Conservation (phyloP, 2,797 vertebrate species). For the Brachyalestes nurse region DNA sequence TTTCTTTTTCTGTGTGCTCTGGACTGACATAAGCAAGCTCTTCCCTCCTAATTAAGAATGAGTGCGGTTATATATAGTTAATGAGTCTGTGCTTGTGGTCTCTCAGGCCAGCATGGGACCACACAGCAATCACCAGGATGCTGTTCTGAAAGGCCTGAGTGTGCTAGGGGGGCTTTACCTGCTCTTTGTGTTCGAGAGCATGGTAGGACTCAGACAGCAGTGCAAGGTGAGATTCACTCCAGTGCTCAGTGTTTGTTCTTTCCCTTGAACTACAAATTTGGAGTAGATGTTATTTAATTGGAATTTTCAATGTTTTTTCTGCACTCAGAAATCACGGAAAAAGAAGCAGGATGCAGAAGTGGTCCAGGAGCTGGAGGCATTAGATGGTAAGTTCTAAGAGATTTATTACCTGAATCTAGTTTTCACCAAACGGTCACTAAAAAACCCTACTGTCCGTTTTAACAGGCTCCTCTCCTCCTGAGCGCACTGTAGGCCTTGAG, state of each 20-base stretch:
- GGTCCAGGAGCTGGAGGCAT: constrained; percentile 41
- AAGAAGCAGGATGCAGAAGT: constrained; percentile 37
- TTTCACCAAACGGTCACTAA: not conserved
- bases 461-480: constrained; percentile 49
- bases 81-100: not conserved
- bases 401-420: not conserved
- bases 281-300: not conserved
- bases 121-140: constrained; percentile 44
- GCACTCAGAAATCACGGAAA: constrained; percentile 51
- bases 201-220: constrained; percentile 68
- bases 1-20: not conserved
- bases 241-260: not conserved
- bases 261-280: not conserved
- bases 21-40: not conserved
- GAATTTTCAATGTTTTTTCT: not conserved
- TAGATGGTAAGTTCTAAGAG: constrained; percentile 52
- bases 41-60: not conserved
- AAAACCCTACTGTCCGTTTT: not conserved
- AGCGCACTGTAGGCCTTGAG: constrained; percentile 25
- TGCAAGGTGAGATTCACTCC: constrained; percentile 41
- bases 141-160: constrained; percentile 74
- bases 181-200: constrained; percentile 80
- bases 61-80: not conserved
- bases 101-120: constrained; percentile 51
- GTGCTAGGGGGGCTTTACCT: constrained; percentile 81